Conservation (phyloP, 2,888 invertebrate genomes). For the Ichneumoninae sp. region DNA sequence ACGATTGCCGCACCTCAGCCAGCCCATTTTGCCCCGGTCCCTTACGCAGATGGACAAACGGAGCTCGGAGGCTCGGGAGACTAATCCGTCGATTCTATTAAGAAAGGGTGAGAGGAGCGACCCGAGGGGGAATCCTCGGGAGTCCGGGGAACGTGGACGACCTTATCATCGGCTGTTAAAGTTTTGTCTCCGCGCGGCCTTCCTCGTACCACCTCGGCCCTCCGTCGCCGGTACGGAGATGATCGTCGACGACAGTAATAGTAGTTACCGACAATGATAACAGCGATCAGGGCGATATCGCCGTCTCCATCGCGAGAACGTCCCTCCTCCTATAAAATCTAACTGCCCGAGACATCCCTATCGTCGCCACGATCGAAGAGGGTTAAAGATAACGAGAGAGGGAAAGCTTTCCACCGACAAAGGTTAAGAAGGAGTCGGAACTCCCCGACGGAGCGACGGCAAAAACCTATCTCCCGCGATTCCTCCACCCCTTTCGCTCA, state of each 20-base stretch:
- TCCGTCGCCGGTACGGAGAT: constrained; percentile 35
- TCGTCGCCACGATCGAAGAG: constrained; percentile 65
- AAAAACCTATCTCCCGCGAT: constrained; percentile 20
- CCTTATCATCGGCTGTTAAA: constrained; percentile 13
- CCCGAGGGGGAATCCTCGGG: constrained; percentile 16
- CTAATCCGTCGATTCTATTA: constrained; percentile 57
- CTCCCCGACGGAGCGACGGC: constrained; percentile 47
- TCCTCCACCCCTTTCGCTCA: constrained; percentile 3
- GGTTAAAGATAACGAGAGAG: constrained; percentile 64
- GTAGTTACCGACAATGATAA: constrained; percentile 63
- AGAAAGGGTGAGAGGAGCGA: constrained; percentile 38
- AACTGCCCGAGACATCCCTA: constrained; percentile 59
- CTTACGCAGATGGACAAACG: not conserved
- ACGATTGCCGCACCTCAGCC: too few species aligned
- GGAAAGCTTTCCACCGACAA: constrained; percentile 51
- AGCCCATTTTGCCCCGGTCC: not conserved
- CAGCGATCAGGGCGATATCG: constrained; percentile 28
- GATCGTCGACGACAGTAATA: constrained; percentile 65
- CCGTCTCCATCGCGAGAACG: constrained; percentile 27
- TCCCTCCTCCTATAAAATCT: constrained; percentile 62
- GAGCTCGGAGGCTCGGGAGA: constrained; percentile 11
- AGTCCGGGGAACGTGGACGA: constrained; percentile 7
- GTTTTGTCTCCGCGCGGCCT: constrained; percentile 25
- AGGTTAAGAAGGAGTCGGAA: constrained; percentile 68
- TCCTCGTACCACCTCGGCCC: constrained; percentile 31